A percentile compares a stretch with the other conserved stretches of the same genome.
Conservation (phyloP, 2,113 vertebrate genomes). For the Atractosteus spatula region DNA sequence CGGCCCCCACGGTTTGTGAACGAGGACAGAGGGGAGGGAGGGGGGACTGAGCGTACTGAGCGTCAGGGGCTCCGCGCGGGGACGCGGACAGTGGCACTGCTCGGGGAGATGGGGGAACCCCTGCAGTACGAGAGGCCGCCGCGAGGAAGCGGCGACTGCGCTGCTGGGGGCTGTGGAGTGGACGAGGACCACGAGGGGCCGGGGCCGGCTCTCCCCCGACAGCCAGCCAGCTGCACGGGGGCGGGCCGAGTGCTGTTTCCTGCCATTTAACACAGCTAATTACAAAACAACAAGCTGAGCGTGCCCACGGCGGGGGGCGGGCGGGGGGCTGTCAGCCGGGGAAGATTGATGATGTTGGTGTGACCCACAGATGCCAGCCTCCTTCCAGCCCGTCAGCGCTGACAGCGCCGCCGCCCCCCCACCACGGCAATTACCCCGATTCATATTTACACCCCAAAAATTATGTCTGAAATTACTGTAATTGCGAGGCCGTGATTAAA, state of each 20-base stretch:
- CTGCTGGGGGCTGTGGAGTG: no score
- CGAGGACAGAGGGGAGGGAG: not conserved
- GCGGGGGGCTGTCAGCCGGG: slow-evolving; percentile 57
- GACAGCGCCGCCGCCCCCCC: slow-evolving; percentile 40
- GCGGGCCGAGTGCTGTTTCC: slow-evolving; percentile 64
- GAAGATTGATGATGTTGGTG: slow-evolving; percentile 82
- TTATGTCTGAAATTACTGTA: slow-evolving; percentile 1
- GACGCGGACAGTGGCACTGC: no score
- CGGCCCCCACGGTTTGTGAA: not conserved
- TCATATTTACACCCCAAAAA: slow-evolving; percentile 23
- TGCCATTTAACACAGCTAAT: slow-evolving; percentile 74
- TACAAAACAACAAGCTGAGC: slow-evolving; percentile 78
- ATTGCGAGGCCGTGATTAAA: not conserved
- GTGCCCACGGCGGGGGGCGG: slow-evolving; percentile 59
- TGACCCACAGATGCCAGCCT: slow-evolving; percentile 67
- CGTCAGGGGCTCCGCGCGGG: no score
- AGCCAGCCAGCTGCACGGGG: slow-evolving; percentile 50
- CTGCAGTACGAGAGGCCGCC: no score
- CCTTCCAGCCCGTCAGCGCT: slow-evolving; percentile 64
- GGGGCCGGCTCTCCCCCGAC: not conserved
- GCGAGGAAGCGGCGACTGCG: no score
- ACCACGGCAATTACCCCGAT: slow-evolving; percentile 18
- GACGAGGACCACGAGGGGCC: not conserved
- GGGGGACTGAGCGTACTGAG: no score
- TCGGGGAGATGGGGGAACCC: no score